phyloP scores from a whole-genome alignment of 2,888 invertebrate species.

The Cordilura impudica region DNA sequence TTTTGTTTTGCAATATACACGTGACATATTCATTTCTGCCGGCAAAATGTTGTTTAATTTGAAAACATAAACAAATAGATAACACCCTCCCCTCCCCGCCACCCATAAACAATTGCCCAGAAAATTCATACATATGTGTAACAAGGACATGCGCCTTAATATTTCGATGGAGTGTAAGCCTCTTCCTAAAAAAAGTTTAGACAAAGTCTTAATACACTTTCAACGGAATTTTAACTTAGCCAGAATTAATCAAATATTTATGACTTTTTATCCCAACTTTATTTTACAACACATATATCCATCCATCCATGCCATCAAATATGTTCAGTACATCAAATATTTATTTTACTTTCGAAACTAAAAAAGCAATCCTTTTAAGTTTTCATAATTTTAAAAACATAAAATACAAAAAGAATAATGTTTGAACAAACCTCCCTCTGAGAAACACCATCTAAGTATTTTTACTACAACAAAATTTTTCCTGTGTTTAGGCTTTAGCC shows the following conservation, averaged over 20 bases:
- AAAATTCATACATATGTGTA: conserved; percentile 46
- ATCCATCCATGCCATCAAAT: conserved; percentile 11
- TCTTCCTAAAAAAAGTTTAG: background rate
- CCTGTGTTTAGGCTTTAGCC: conserved; percentile 40
- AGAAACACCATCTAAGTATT: background rate
- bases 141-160: conserved; percentile 58
- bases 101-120: background rate
- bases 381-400: conserved; percentile 11
- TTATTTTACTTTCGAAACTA: conserved; percentile 45
- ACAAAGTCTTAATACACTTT: conserved; percentile 9
- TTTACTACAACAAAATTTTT: background rate
- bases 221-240: conserved; percentile 41
- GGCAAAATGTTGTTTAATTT: conserved; percentile 57
- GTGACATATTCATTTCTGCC: conserved; percentile 60
- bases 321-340: conserved; percentile 56
- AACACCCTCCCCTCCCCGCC: conserved; percentile 13
- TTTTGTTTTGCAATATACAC: conserved; percentile 53
- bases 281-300: conserved; percentile 19
- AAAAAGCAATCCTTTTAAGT: conserved; percentile 45
- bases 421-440: conserved; percentile 10
- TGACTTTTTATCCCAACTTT: conserved; percentile 40
- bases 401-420: conserved; percentile 16
- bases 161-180: conserved; percentile 4
- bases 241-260: conserved; percentile 55
- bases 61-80: conserved; percentile 64